Evolutionary conservation across 1,140 invertebrate species (phyloP), one percentile per base, ranked within the genome.

Genomic region (Elymnias hypermnestra): DNA sequence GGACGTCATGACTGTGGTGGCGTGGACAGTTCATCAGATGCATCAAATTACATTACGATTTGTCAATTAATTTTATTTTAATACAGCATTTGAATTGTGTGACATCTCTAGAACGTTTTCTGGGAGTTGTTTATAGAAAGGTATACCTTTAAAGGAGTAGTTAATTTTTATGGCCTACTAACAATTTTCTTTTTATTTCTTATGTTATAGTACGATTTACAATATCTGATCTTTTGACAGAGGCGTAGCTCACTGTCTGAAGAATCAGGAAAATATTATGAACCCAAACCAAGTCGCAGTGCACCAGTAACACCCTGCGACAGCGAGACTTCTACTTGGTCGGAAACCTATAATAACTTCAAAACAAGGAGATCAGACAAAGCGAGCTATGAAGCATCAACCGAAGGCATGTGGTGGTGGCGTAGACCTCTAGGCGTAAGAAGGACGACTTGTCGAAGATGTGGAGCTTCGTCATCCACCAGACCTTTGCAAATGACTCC

Each of bases 301-400:
- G 79, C 76, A 3, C 79, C 79, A 26, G 76, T 79, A 2, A 83
- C 76, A 0, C 79, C 79, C 15, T 79, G 74, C 49, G 79, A 83
- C 39, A 81, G 73, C 56, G 79, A 79, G 41, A 56, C 57, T 13
- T 68, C 71, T 2, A 67, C 60, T 3, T 79, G 75, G 73, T 69
- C 60, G 8, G 54, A 57, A 3, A 48, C 58, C 5, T 61, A 65
- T 35, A 50, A 67, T 5, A 40, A 29, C 6, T 33, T 33, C 14
- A 33, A 15, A 7, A 21, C 33, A 2, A 42, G 51, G 22, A 53
- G 57, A 38, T 68, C 66, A 22, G 60, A 68, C 31, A 70, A 67
- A 57, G 57, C 59, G 4, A 47, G 54, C 18, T 67, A 75, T 36
- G 64, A 63, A 22, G 61, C 68, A 13, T 59, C 66, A n/a, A 42